Evolutionary conservation across 2,888 invertebrate species (phyloP).

Genomic region (Deilephila elpenor): DNA sequence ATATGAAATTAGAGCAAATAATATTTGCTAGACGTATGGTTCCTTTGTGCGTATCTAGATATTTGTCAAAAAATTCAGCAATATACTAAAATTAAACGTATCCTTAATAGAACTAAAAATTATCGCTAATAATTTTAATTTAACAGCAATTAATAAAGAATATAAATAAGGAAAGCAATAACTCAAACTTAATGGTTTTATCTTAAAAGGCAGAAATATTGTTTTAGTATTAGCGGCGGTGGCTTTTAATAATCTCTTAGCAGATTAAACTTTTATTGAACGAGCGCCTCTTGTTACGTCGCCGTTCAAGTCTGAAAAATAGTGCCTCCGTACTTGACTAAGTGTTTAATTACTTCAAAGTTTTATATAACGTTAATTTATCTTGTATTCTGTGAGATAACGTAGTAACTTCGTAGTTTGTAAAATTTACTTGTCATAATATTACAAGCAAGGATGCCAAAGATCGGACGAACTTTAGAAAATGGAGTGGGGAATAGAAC

Average conservation of each 20-base stretch:
- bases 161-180: conserved; percentile 4
- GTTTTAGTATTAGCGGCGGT: conserved; percentile 17
- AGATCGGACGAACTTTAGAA: too few species aligned
- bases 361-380: not conserved
- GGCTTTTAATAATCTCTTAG: conserved; percentile 24
- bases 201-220: not conserved
- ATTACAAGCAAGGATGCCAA: too few species aligned
- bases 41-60: too few species aligned
- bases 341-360: conserved; percentile 1
- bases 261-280: conserved; percentile 19
- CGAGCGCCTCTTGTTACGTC: conserved; percentile 6
- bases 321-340: not conserved
- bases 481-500: too few species aligned
- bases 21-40: too few species aligned
- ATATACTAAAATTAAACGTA: too few species aligned
- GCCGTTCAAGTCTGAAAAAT: not conserved
- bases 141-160: not conserved
- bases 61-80: too few species aligned
- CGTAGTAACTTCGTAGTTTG: too few species aligned
- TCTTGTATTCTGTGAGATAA: not conserved
- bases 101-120: too few species aligned
- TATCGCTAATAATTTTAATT: not conserved
- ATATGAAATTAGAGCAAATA: too few species aligned
- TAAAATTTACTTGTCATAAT: too few species aligned
- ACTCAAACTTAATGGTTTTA: conserved; percentile 4